Conservation (phyloP, 2,888 invertebrate species). For the Tiliacea aurago region DNA sequence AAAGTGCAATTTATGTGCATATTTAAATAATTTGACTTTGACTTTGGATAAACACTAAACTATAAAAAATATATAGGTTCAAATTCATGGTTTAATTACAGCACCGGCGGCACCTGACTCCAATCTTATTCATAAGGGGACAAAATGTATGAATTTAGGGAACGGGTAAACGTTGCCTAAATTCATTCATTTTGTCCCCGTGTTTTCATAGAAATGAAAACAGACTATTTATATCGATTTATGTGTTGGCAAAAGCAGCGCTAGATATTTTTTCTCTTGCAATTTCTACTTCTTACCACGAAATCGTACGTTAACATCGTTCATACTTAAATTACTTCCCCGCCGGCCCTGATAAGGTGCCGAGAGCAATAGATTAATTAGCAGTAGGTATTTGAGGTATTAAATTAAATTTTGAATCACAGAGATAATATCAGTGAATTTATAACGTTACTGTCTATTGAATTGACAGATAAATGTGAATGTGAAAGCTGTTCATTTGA, state of each 20-base stretch:
- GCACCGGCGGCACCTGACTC: background rate
- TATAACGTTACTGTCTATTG: background rate
- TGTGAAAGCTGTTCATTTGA: slow-evolving; percentile 34
- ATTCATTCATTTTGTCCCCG: too few relatives aligned
- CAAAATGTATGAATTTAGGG: background rate
- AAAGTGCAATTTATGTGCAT: too few relatives aligned
- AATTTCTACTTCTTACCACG: background rate
- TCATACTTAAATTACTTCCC: background rate
- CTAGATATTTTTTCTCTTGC: background rate
- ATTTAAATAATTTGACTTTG: too few relatives aligned
- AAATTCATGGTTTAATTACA: too few relatives aligned
- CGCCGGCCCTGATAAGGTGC: too few relatives aligned
- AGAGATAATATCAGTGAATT: background rate
- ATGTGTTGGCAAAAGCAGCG: background rate
- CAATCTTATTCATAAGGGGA: too few relatives aligned
- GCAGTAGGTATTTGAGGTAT: too few relatives aligned
- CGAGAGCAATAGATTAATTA: too few relatives aligned
- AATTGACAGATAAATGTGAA: slow-evolving; percentile 10
- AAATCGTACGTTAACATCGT: background rate
- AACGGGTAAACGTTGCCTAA: too few relatives aligned
- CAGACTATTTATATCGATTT: background rate
- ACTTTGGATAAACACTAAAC: too few relatives aligned
- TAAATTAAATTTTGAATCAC: background rate
- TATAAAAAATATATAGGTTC: too few relatives aligned
- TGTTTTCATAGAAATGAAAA: too few relatives aligned